Evolutionary conservation across 2,797 vertebrate genomes (phyloP), one percentile per base, ranked within the genome.

Genomic region (Danio aesculapii): DNA sequence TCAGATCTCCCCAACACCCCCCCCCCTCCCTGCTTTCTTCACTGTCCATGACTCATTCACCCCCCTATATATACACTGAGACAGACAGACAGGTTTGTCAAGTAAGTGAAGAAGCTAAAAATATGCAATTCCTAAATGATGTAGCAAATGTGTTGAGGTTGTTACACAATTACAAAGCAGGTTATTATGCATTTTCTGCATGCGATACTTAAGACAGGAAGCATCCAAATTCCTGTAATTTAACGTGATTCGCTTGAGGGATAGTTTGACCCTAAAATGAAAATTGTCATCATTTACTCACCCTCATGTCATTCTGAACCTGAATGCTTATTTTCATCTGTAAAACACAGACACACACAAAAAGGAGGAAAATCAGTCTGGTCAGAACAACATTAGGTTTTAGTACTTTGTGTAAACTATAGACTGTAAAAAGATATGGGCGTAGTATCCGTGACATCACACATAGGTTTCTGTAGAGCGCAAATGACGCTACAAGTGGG

Each of bases 81-180:
- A 78, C 19, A 78, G 76, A 78, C 75, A 49, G 46, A 68, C 52
- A 68, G 44, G 21, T 78, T 69, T 13, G 13, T 61, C 46, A 59
- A 59, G 21, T 58, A 69, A 39, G 53, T 69, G 76, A 69, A 49
- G 19, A 66, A 49, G 9, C 44, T 50, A 69, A 59, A 78, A 50
- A 78, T 77, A 59, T 69, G 10, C n/a, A 5, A 55, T 57, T 66
- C 13, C 52, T 39, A 49, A 69, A 78, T 59, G 21, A 68, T 69
- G 55, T 49, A 0, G 21, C n/a, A 12, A 52, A 16, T 50, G n/a
- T 41, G 63, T 75, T 19, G 16, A 44, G 30, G 63, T 46, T 77
- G 39, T 57, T 58, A 16, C 19, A 8, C 19, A 55, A 55, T 77
- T 52, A 4, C 0, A 47, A 46, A 11, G 52, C 16, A 44, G 30